A percentile compares a stretch with the other conserved stretches of the same genome.
phyloP scores from a whole-genome alignment of 2,888 invertebrate genomes.

The Coelopa pilipes region DNA sequence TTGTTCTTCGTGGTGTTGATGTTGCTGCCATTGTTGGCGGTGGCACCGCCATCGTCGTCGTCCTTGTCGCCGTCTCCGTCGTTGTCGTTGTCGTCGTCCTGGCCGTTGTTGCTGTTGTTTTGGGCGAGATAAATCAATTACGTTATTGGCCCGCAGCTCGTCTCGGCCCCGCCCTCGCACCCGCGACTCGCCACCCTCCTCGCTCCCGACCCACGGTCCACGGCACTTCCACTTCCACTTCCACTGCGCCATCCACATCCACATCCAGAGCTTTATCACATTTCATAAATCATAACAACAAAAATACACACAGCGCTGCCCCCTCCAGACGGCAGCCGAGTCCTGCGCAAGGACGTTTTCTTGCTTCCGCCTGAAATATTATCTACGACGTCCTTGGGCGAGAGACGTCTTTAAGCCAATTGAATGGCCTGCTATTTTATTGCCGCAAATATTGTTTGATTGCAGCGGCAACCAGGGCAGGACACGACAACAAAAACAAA shows the following conservation, averaged over 20 bases:
- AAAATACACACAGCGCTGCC: neutral
- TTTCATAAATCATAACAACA: slow-evolving; percentile 18
- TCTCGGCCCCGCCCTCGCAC: neutral
- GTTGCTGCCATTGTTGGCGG: neutral
- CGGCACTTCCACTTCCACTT: neutral
- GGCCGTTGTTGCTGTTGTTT: neutral
- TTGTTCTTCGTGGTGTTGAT: neutral
- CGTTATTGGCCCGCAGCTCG: slow-evolving; percentile 14
- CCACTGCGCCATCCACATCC: neutral
- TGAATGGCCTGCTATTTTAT: slow-evolving; percentile 14
- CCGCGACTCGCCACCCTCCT: neutral
- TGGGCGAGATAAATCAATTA: slow-evolving; percentile 17
- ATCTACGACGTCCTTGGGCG: neutral
- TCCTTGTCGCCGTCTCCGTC: neutral
- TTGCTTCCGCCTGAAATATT: neutral
- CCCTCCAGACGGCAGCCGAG: neutral
- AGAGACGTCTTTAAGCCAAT: slow-evolving; percentile 11
- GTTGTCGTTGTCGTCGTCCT: neutral
- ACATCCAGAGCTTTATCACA: slow-evolving; percentile 16
- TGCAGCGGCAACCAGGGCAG: neutral
- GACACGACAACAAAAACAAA: neutral
- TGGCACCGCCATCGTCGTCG: neutral
- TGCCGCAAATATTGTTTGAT: slow-evolving; percentile 6
- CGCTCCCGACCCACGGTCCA: no score
- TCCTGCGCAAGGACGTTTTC: neutral